Evolutionary conservation across 2,113 vertebrate genomes (phyloP), one percentile per base, ranked within the genome.

Genomic region (Ia io): DNA sequence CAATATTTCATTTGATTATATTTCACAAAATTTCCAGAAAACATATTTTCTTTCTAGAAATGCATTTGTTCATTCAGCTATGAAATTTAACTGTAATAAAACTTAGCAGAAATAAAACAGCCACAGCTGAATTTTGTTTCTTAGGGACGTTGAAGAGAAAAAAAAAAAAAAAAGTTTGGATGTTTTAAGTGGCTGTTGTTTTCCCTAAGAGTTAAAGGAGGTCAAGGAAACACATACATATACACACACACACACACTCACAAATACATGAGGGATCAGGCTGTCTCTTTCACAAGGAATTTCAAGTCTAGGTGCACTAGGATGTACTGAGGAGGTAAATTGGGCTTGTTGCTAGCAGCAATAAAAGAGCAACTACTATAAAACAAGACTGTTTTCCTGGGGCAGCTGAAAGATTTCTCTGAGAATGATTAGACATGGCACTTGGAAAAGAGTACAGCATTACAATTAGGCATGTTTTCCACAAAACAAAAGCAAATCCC

Each of bases 361-460:
- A 47, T 77, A 84, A 96, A 70, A 83, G 35, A 97, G 51, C 42
- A 65, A 91, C 13, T 95, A 17, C 17, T 93, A 14, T n/a, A 59
- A 95, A 98, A 13, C 40, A 97, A 96, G 40, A 28, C 63, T 74
- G 92, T 40, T 95, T 95, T 96, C 63, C 37, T 42, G 51, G 44
- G 95, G 53, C 37, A 92, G 12, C 30, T 51, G 80, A 93, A 96
- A 88, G 76, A 82, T 97, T 90, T 89, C 53, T 97, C 97, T 96
- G 91, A 96, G 83, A 91, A 47, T 97, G 86, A 97, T 96, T 96
- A 65, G 92, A 97, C 69, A 94, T 92, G 84, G 25, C 91, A 96
- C 5, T 22, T 96, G 84, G 77, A 30, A 96, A 89, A 93, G 77
- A 76, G 97, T 97, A 97, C 88, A 97, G 96, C 88, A 69, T 61